These are phyloP conservation scores for Phocoena phocoena DNA, from an alignment of 2,113 vertebrate genomes.

Conservation along the genomic window DNA sequence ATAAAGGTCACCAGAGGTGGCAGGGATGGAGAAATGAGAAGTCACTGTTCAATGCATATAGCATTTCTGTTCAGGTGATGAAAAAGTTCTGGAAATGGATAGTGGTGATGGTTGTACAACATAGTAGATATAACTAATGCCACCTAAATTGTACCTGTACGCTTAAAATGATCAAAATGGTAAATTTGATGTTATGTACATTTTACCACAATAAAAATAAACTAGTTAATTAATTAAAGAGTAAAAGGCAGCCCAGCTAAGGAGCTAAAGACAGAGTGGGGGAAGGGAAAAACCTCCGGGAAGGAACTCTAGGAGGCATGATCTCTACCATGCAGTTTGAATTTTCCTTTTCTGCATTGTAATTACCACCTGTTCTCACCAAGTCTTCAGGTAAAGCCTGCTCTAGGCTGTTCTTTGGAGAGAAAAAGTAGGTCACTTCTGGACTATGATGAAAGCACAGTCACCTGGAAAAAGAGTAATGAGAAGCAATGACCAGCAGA, in stretches of 20 bases:
- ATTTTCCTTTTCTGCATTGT: background rate
- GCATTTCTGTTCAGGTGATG: background rate
- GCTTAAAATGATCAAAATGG: background rate
- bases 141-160: background rate
- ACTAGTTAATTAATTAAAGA: background rate
- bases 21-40: background rate
- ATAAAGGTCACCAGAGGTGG: background rate
- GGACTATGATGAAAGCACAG: background rate
- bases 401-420: background rate
- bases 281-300: background rate
- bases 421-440: background rate
- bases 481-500: background rate
- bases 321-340: background rate
- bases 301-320: background rate
- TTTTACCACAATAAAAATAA: background rate
- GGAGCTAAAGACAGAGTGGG: background rate
- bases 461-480: background rate
- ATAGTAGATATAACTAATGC: background rate
- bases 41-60: background rate
- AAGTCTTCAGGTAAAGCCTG: background rate
- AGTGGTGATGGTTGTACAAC: background rate
- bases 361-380: background rate
- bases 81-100: background rate
- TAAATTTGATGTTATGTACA: background rate
- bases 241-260: background rate